Evolutionary conservation across 2,888 invertebrate species (phyloP), one percentile per base, ranked within the genome.

Genomic region (Chrysotoxum bicinctum): DNA sequence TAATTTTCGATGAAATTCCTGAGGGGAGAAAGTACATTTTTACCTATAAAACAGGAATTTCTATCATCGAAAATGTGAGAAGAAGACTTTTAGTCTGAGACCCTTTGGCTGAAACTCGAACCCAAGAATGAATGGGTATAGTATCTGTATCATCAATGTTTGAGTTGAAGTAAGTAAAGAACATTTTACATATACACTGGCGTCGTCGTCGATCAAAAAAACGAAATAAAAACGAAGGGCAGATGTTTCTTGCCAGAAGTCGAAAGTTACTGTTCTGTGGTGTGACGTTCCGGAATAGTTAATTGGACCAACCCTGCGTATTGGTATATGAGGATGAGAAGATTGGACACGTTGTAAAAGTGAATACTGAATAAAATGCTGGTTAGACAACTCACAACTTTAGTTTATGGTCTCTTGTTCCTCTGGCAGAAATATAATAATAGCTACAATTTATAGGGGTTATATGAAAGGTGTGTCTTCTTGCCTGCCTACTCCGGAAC

Each of bases 381-480:
- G 84, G 80, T 72, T 72, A 62, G 54, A 30, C 37, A 30, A 64
- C 58, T 50, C 58, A 35, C 40, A 21, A 66, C 16, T 64, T 37
- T n/a, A 48, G 62, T 48, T 64, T 48, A 66, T 45, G 45, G 45
- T 64, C 10, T 64, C 30, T 76, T 48, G 45, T 35, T 68, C n/a
- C 30, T 26, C 16, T 48, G 32, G 16, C 6, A 6, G 26, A 43
- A n/a, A 23, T 52, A 52, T 26, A 16, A n/a, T n/a, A n/a, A n/a
- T 8, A 40, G 35, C 2, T 16, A 43, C 23, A 50, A 26, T 23
- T 30, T 14, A 76, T 85, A 85, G 80, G 84, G 84, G 84, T 54
- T 75, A 68, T 48, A 58, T 30, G 60, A 85, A 76, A 85, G 84
- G 84, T 85, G 84, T 85, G 84, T 72, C 84, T 76, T 26, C 56